Conservation (phyloP, 2,113 vertebrate genomes). For the Nymphicus hollandicus region DNA sequence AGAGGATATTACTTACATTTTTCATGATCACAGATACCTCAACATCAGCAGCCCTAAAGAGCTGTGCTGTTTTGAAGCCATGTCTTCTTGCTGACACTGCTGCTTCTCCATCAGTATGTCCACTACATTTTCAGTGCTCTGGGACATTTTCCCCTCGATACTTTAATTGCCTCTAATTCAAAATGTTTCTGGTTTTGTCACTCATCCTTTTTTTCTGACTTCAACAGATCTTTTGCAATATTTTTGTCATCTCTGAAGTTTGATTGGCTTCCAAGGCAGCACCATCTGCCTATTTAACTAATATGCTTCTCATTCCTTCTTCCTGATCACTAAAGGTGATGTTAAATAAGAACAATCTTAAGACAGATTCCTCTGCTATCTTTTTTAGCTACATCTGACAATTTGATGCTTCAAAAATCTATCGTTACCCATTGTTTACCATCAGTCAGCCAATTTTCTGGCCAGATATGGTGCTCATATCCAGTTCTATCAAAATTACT, state of each 20-base stretch:
- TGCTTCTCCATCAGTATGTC: background rate
- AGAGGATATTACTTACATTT: conserved; percentile 28
- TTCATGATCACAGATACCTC: conserved; percentile 16
- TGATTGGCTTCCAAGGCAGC: conserved; percentile 63
- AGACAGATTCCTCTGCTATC: conserved; percentile 49
- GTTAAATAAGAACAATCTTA: conserved; percentile 58
- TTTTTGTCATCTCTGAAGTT: conserved; percentile 51
- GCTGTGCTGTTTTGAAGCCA: background rate
- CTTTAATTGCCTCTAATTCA: conserved; percentile 9
- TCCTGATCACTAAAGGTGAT: conserved; percentile 56
- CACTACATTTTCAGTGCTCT: background rate
- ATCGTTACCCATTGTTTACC: conserved; percentile 49
- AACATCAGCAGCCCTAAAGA: background rate
- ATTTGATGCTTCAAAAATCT: conserved; percentile 46
- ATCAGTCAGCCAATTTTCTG: conserved; percentile 56
- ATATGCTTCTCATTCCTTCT: conserved; percentile 42
- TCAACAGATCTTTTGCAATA: conserved; percentile 46
- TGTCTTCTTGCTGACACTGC: background rate
- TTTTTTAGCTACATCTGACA: conserved; percentile 55
- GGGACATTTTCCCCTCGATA: background rate
- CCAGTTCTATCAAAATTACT: conserved; percentile 8
- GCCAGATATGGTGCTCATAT: conserved; percentile 49
- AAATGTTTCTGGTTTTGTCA: conserved; percentile 9
- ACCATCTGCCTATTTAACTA: conserved; percentile 66
- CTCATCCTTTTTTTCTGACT: conserved; percentile 30